Evolutionary conservation across 2,888 invertebrate genomes (phyloP), one percentile per base, ranked within the genome.

Genomic region (Oscheius myriophilus): DNA sequence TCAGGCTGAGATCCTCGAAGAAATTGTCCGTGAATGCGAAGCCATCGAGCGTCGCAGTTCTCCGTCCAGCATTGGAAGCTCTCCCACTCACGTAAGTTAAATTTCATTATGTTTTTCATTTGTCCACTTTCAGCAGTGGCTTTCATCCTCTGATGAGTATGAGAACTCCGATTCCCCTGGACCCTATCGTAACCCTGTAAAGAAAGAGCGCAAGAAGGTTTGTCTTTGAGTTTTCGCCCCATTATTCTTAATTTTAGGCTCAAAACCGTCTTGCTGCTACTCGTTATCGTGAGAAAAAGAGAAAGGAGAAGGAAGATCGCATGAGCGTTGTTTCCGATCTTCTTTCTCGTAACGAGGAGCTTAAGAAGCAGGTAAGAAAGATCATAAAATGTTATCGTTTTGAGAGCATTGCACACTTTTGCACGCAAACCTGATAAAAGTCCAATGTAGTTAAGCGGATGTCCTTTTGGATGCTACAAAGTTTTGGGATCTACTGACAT

Each of bases 1-100:
- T 23, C 72, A 84, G 76, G 82, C 81, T 18, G 75, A 82, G 62
- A 84, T 84, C 49, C 74, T 80, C 55, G 80, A 83, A 58, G 83
- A 84, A 68, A 84, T 84, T 26, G 80, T 82, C 25, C 78, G 81
- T n/a, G 84, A 84, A 63, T 82, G 82, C 72, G 78, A 82, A 43
- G 83, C 83, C 67, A 84, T 84, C 67, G 63, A 63, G 63, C 63
- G 63, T 41, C 52, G 63, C 16, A 63, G 52, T 23, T 63, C 52
- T 53, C 53, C 63, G n/a, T 63, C 63, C 42, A 63, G 52, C 23
- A 25, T 39, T 42, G 43, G 42, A 41, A 63, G 63, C 26, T 63
- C 63, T 52, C 52, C 63, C 25, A n/a, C 33, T 61, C 49, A 61
- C 33, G 61, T 61, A 46, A 26, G 57, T 16, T 21, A 41, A 14